phyloP scores from a whole-genome alignment of 2,113 vertebrate species.

The Solenodon paradoxus region DNA sequence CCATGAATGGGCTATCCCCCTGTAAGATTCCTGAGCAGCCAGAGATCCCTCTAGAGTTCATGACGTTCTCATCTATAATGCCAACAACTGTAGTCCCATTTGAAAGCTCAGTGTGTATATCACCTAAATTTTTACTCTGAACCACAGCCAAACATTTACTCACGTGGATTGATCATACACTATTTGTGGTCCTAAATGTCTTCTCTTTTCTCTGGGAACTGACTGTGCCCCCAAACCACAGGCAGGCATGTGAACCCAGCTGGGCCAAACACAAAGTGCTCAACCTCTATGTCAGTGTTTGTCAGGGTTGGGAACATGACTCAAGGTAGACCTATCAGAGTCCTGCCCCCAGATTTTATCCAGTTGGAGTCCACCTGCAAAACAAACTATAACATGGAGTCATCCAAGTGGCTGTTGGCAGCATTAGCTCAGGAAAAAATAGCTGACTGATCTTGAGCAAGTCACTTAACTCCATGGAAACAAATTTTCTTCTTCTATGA shows the following conservation, averaged over 20 bases:
- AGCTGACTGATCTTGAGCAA: background rate
- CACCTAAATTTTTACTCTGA: background rate
- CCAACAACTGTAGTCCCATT: background rate
- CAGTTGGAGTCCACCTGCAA: background rate
- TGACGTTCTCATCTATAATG: background rate
- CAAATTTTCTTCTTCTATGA: background rate
- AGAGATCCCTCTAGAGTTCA: background rate
- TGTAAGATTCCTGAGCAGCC: background rate
- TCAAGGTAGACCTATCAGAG: background rate
- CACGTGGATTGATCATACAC: background rate
- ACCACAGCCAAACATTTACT: background rate
- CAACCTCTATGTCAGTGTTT: background rate
- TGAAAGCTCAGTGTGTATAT: background rate
- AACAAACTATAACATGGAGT: slow-evolving; percentile 1
- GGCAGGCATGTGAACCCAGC: background rate
- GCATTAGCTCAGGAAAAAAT: background rate
- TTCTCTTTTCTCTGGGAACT: background rate
- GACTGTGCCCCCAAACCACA: background rate
- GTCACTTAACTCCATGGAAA: background rate
- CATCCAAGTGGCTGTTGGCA: background rate
- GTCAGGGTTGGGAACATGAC: background rate
- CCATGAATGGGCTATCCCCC: background rate
- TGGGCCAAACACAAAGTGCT: background rate
- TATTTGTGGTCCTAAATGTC: background rate
- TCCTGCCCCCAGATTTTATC: background rate